phyloP scores from a whole-genome alignment of 2,113 vertebrate species.

The Potamarius usumacintae region DNA sequence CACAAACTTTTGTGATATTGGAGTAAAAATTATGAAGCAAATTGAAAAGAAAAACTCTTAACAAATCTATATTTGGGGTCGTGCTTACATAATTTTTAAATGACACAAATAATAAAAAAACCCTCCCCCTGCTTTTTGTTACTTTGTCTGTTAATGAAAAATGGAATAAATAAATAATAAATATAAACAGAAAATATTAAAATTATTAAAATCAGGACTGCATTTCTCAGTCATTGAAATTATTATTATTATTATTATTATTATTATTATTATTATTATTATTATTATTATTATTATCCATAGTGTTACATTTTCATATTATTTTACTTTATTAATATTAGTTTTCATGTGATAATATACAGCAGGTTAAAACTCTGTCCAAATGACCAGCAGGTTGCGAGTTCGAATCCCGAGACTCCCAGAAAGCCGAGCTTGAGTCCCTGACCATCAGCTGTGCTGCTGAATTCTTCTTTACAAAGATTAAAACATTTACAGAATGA shows the following conservation, averaged over 20 bases:
- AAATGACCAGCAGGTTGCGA: background rate
- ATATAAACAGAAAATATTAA: background rate
- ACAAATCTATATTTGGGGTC: background rate
- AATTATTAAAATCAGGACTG: background rate
- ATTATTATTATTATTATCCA: background rate
- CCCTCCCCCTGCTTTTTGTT: background rate
- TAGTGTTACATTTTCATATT: background rate
- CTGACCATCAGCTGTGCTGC: background rate
- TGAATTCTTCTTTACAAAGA: background rate
- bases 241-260: background rate
- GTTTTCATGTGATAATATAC: background rate
- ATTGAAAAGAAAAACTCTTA: background rate
- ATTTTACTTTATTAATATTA: background rate
- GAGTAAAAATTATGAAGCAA: background rate
- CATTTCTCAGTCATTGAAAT: background rate
- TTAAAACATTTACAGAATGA: background rate
- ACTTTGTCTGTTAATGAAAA: background rate
- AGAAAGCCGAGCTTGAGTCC: background rate
- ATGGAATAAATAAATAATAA: background rate
- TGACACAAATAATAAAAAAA: background rate
- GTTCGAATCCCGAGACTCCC: background rate
- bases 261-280: background rate
- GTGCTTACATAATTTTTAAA: background rate
- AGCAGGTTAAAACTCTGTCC: background rate
- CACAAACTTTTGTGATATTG: background rate